These are phyloP conservation scores for Ctenopoma multispine DNA, from an alignment of 2,797 vertebrate species.

Conservation along the genomic window DNA sequence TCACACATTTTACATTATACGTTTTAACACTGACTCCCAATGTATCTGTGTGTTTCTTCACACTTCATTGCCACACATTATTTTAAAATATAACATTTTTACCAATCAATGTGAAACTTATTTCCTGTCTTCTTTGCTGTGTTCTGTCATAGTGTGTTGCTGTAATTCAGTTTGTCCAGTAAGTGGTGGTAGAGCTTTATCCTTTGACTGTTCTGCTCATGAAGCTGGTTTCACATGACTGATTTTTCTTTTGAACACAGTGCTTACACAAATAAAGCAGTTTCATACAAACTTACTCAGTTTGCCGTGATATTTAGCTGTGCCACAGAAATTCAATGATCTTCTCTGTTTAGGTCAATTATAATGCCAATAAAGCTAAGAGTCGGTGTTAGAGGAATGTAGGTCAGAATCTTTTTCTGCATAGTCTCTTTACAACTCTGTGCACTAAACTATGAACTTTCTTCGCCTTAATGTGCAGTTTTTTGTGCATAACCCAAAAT, in stretches of 20 bases:
- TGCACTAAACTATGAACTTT: not conserved
- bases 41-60: not conserved
- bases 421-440: not conserved
- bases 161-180: constrained; percentile 40
- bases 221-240: not conserved
- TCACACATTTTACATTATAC: constrained; percentile 1
- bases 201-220: not conserved
- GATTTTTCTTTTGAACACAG: not conserved
- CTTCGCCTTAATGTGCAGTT: not conserved
- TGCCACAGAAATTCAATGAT: not conserved
- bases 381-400: not conserved
- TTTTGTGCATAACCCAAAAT: not conserved
- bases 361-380: not conserved
- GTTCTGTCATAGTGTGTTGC: constrained; percentile 1
- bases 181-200: constrained; percentile 42
- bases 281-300: not conserved
- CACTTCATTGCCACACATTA: too few species aligned
- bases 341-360: not conserved
- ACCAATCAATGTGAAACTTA: not conserved
- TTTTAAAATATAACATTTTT: too few species aligned
- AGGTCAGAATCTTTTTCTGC: not conserved
- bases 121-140: not conserved
- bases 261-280: not conserved
- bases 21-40: not conserved
- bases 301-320: not conserved